Conservation (phyloP, 2,113 vertebrate genomes). For the Pitta sordida region DNA sequence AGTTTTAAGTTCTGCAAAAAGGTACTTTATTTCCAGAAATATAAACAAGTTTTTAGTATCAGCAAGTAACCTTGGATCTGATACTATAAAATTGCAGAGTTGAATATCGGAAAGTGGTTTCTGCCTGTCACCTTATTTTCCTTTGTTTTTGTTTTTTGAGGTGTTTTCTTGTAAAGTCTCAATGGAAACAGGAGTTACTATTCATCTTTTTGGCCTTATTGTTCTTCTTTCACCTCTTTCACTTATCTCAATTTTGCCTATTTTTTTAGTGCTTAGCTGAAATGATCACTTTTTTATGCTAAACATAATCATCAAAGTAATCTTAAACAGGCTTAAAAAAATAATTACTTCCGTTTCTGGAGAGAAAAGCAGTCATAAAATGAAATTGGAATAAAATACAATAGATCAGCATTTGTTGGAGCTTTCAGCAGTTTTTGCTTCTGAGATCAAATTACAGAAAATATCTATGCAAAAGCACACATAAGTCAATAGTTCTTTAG, state of each 20-base stretch:
- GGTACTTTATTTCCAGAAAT: neutral
- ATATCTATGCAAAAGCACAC: neutral
- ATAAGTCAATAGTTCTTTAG: neutral
- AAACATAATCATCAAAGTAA: neutral
- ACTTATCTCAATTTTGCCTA: neutral
- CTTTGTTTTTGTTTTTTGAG: neutral
- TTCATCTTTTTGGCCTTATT: neutral
- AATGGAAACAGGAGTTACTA: neutral
- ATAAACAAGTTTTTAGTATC: neutral
- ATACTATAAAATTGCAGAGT: neutral
- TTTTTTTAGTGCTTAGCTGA: neutral
- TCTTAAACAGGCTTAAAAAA: neutral
- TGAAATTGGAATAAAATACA: neutral
- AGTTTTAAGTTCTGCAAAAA: neutral
- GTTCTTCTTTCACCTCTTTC: neutral
- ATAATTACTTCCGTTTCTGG: neutral
- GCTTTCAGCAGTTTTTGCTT: neutral
- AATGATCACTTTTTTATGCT: neutral
- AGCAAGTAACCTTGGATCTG: neutral
- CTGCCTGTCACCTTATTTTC: neutral
- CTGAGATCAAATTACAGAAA: neutral
- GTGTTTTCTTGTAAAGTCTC: neutral
- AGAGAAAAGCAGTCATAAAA: neutral
- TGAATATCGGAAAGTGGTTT: neutral
- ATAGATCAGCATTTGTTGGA: neutral